Evolutionary conservation across 2,797 vertebrate species (phyloP).

Genomic region (Sebastolobus altivelis): DNA sequence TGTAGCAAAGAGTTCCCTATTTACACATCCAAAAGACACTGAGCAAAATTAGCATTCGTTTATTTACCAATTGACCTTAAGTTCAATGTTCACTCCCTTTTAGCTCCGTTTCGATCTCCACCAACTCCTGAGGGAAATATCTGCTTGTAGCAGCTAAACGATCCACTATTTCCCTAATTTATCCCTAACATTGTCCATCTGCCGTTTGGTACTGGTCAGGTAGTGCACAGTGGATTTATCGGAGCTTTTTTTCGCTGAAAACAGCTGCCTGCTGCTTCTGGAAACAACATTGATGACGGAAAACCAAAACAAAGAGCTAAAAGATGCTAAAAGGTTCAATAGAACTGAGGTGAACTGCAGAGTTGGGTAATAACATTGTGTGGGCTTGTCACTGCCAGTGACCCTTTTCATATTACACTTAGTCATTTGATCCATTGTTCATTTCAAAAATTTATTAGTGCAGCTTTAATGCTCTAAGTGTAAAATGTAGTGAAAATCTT

Average conservation of each 20-base stretch:
- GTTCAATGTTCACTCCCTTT: background rate
- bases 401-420: background rate
- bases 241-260: background rate
- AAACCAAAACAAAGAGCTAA: background rate
- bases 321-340: background rate
- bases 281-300: background rate
- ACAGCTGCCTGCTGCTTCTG: background rate
- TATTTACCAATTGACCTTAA: background rate
- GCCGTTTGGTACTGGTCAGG: background rate
- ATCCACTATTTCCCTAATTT: background rate
- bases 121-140: background rate
- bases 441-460: background rate
- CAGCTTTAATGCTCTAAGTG: background rate
- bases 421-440: background rate
- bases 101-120: background rate
- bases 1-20: background rate
- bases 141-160: background rate
- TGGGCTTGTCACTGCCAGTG: background rate
- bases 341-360: background rate
- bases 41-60: background rate
- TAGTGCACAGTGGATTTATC: background rate
- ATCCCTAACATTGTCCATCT: background rate
- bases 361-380: background rate
- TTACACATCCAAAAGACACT: background rate
- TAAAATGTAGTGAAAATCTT: slow-evolving; percentile 1